Base-by-base conservation (phyloP, 2,888 invertebrate species). In the Rhodophaea formosa region DNA sequence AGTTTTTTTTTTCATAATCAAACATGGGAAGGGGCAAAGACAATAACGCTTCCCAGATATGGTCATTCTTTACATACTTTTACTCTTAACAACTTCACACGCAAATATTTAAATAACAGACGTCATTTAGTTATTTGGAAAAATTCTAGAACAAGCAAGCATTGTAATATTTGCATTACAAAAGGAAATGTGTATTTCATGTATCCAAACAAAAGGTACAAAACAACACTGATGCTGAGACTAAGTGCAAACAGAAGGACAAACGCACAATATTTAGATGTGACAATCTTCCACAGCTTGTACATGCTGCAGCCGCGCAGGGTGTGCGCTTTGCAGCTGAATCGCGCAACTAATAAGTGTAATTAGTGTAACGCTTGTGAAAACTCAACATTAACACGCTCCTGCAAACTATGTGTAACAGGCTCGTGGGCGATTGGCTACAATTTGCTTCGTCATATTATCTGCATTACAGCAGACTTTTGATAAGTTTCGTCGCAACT, bases 201-300 rank as follows among this genome's bases (percentile, higher is more conserved):
- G 14, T 15, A 23, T 29, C n/a, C 45, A 46, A 15, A 44, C 45
- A 29, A 55, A 10, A 39, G 16, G 30, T 23, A 39, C 30, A 39
- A 39, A 46, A 47, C 30, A 30, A 46, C 17, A 39, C 12, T 15
- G n/a, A 39, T 16, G 45, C 32, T n/a, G 29, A 29, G 23, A 23
- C 23, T 23, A 42, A 61, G 63, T 60, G 53, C 60, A 39, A 52
- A 45, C 15, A 55, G 35, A 53, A 51, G 47, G 16, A 54, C 57
- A 65, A 65, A 83, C 74, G 69, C 72, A 89, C 88, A 76, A 66
- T 75, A 81, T 84, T 85, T 85, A 62, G 67, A 73, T 61, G 74
- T 72, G 64, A 86, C 66, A 72, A 82, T 82, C 75, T 80, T 84
- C 88, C 88, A 87, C 73, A 85, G 75, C 64, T 83, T 85, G 71